A percentile compares a stretch with the other conserved stretches of the same genome.
Evolutionary conservation across 1,140 invertebrate species (phyloP).

Genomic region (Diorhabda elongata): DNA sequence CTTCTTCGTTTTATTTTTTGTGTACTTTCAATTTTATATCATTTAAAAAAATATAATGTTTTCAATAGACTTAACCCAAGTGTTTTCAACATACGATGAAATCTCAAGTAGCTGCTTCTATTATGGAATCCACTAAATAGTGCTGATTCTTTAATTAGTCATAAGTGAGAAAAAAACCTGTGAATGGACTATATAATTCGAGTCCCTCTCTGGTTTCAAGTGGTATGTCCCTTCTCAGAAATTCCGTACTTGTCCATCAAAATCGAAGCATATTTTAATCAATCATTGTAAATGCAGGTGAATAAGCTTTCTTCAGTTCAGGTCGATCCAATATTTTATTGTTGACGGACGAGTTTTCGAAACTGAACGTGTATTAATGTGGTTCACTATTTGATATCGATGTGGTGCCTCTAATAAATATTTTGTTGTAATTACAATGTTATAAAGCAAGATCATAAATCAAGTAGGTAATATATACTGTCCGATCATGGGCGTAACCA

Average conservation of each 20-base stretch:
- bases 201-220: neutral
- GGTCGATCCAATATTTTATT: neutral
- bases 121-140: too few species aligned
- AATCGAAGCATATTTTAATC: conserved; percentile 2
- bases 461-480: neutral
- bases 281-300: neutral
- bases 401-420: neutral
- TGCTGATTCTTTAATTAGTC: too few species aligned
- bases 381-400: conserved; percentile 2
- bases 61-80: too few species aligned
- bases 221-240: neutral
- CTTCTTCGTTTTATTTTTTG: too few species aligned
- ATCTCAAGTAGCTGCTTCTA: too few species aligned
- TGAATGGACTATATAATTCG: too few species aligned
- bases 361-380: neutral
- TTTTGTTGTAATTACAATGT: neutral
- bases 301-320: neutral
- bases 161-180: too few species aligned
- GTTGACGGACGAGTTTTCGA: neutral
- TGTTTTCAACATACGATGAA: too few species aligned
- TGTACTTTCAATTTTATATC: too few species aligned
- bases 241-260: neutral
- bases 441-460: neutral
- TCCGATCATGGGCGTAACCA: too few species aligned
- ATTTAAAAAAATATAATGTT: too few species aligned